These are phyloP conservation scores for Listronotus bonariensis DNA, from an alignment of 1,140 invertebrate species.

Conservation along the genomic window DNA sequence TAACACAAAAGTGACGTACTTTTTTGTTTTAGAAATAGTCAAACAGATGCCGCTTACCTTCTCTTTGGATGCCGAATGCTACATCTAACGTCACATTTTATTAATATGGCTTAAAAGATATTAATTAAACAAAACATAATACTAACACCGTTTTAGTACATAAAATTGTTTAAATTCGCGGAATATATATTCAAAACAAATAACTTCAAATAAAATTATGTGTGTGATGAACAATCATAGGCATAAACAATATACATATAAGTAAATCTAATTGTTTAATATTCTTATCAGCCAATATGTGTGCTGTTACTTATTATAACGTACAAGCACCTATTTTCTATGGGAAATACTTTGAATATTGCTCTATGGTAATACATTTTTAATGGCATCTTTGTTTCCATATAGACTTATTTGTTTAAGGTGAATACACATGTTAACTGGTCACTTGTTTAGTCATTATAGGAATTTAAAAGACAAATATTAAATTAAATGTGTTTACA, in stretches of 20 bases:
- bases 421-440: slow-evolving; percentile 11
- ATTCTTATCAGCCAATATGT: slow-evolving; percentile 26
- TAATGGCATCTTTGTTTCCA: slow-evolving; percentile 13
- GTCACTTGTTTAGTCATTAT: slow-evolving; percentile 3
- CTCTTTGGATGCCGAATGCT: no score
- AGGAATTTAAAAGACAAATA: slow-evolving; percentile 21
- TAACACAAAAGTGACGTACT: no score
- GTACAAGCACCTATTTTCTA: slow-evolving; percentile 18
- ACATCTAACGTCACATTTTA: no score
- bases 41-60: no score
- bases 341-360: slow-evolving; percentile 5
- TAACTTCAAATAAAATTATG: slow-evolving; percentile 7
- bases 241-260: slow-evolving; percentile 17
- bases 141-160: not conserved
- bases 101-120: no score
- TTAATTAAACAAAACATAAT: no score
- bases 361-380: slow-evolving; percentile 38
- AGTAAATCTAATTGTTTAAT: slow-evolving; percentile 28
- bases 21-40: no score
- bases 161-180: not conserved
- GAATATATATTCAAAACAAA: no score
- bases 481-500: slow-evolving; percentile 16
- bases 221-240: slow-evolving; percentile 32
- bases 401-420: slow-evolving; percentile 1
- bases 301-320: slow-evolving; percentile 41